Conservation (phyloP, 1,140 invertebrate species). For the Drosophila miranda region DNA sequence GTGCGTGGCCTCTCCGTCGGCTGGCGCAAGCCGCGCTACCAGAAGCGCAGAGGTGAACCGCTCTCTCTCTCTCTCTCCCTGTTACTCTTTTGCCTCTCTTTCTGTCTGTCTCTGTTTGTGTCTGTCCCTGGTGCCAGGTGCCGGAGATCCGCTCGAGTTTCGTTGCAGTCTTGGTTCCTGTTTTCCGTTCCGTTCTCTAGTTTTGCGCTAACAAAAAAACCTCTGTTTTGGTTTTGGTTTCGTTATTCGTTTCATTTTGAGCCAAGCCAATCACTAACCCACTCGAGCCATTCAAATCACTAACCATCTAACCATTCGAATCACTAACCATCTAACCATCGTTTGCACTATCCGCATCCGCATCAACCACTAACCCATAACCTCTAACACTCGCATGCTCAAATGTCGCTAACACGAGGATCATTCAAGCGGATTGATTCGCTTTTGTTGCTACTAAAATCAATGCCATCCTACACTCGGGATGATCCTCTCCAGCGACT, state of each 20-base stretch:
- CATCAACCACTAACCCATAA: slow-evolving; percentile 50
- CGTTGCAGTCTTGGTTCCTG: slow-evolving; percentile 44
- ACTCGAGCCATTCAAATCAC: slow-evolving; percentile 46
- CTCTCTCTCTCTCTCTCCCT: slow-evolving; percentile 40
- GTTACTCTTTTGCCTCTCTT: slow-evolving; percentile 30
- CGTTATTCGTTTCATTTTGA: slow-evolving; percentile 40
- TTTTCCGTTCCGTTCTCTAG: slow-evolving; percentile 15
- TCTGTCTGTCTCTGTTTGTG: slow-evolving; percentile 47
- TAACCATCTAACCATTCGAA: slow-evolving; percentile 56
- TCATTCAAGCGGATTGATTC: slow-evolving; percentile 1
- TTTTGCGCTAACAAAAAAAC: slow-evolving; percentile 43
- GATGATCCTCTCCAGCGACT: slow-evolving; percentile 4
- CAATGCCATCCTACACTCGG: slow-evolving; percentile 3
- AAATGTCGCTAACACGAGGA: slow-evolving; percentile 27
- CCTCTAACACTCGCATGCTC: slow-evolving; percentile 49
- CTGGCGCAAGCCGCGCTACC: slow-evolving; percentile 79
- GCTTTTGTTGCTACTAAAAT: slow-evolving; percentile 48
- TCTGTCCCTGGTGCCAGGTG: slow-evolving; percentile 44
- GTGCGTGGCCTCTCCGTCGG: slow-evolving; percentile 74
- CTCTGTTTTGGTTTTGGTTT: slow-evolving; percentile 39
- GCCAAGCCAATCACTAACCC: slow-evolving; percentile 23
- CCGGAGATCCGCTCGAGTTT: slow-evolving; percentile 15
- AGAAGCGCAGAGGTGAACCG: slow-evolving; percentile 80
- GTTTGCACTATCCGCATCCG: slow-evolving; percentile 58
- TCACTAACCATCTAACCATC: slow-evolving; percentile 57